Percentiles rank a stretch among this genome's conserved stretches.
Evolutionary conservation across 2,797 vertebrate genomes (phyloP).

Genomic region (Danio aesculapii): DNA sequence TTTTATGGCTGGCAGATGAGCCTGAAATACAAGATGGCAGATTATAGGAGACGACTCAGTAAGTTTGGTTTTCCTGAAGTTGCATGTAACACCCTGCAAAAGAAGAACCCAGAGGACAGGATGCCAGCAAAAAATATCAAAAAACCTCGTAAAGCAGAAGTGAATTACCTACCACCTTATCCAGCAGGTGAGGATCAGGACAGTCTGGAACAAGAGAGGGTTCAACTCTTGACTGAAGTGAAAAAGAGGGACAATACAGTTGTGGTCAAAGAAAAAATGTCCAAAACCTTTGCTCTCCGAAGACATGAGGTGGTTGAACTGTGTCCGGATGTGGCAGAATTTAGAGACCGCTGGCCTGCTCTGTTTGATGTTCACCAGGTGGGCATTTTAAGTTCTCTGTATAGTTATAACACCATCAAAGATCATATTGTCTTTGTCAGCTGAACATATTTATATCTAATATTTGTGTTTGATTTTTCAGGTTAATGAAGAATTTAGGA

Average conservation of each 20-base stretch:
- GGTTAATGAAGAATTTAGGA: constrained; percentile 23
- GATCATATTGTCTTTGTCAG: background rate
- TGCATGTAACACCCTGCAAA: constrained; percentile 22
- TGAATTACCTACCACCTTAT: constrained; percentile 49
- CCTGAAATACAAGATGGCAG: constrained; percentile 51
- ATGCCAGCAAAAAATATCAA: constrained; percentile 50
- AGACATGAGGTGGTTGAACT: constrained; percentile 36
- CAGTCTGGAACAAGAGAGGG: constrained; percentile 36
- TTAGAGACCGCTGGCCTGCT: background rate
- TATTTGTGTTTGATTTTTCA: constrained; percentile 11
- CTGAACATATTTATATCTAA: background rate
- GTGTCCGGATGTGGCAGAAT: background rate
- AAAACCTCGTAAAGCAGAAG: constrained; percentile 40
- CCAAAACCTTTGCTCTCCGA: constrained; percentile 48
- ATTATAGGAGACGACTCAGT: constrained; percentile 14
- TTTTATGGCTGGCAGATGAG: constrained; percentile 45
- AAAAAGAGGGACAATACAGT: constrained; percentile 27
- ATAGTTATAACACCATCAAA: background rate
- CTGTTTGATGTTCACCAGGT: constrained; percentile 13
- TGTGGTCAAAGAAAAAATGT: constrained; percentile 52
- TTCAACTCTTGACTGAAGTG: constrained; percentile 30
- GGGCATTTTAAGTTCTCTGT: background rate
- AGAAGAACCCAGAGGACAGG: constrained; percentile 24
- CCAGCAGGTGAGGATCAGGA: constrained; percentile 34
- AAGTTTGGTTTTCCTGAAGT: constrained; percentile 37